These are phyloP conservation scores for Dendropsophus ebraccatus DNA, from an alignment of 2,113 vertebrate species.

Conservation along the genomic window DNA sequence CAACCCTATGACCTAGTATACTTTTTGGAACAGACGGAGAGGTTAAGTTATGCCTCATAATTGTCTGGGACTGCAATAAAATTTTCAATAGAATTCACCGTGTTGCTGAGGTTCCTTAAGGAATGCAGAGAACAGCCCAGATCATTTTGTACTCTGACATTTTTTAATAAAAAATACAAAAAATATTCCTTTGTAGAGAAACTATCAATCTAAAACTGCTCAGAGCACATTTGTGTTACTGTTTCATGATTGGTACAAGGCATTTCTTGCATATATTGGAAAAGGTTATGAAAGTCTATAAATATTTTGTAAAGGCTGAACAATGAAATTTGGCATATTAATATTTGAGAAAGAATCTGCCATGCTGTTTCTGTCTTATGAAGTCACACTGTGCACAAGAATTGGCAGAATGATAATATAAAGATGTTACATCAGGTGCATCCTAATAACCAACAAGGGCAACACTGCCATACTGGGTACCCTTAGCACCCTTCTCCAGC, in stretches of 20 bases:
- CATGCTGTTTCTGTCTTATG: no score
- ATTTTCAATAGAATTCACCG: not conserved
- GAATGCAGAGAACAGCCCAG: not conserved
- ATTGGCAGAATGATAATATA: not conserved
- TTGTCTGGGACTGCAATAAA: not conserved
- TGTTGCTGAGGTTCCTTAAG: not conserved
- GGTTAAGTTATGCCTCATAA: not conserved
- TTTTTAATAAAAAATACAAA: slow-evolving; percentile 1
- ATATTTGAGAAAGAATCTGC: no score
- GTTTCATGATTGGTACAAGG: not conserved
- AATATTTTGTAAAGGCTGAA: slow-evolving; percentile 1
- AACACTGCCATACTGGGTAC: not conserved
- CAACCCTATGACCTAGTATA: no score
- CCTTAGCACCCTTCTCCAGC: not conserved
- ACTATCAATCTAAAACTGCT: slow-evolving; percentile 2
- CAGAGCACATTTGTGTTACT: slow-evolving; percentile 3
- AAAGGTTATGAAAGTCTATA: slow-evolving; percentile 34
- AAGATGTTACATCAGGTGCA: not conserved
- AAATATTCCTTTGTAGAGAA: not conserved
- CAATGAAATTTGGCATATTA: not conserved
- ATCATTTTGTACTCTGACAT: not conserved
- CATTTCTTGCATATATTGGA: slow-evolving; percentile 22
- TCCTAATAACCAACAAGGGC: not conserved
- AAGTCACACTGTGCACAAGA: not conserved
- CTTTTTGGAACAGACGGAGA: not conserved